A percentile compares a stretch with the other conserved stretches of the same genome.
Evolutionary conservation across 2,797 vertebrate genomes (phyloP).

Genomic region (Sebastolobus altivelis): DNA sequence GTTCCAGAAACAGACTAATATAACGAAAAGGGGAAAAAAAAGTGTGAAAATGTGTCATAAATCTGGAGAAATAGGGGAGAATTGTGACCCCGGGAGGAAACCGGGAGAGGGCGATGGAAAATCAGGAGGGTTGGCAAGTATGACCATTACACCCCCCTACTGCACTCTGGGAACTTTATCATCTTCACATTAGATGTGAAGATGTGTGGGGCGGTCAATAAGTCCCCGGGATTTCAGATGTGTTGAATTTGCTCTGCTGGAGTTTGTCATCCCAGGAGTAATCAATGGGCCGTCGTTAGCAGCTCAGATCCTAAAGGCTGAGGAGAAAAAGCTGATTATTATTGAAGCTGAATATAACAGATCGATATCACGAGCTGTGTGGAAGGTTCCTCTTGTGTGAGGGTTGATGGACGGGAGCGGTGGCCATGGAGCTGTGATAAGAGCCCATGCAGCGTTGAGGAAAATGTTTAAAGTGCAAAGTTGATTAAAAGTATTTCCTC

Average conservation of each 20-base stretch:
- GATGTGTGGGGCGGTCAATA: constrained; percentile 36
- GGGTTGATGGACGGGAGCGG: neutral
- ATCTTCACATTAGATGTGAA: constrained; percentile 55
- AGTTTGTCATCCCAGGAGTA: constrained; percentile 45
- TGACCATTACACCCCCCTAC: constrained; percentile 2
- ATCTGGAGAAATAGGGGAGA: too few relatives aligned
- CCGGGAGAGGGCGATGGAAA: too few relatives aligned
- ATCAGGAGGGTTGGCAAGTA: too few relatives aligned
- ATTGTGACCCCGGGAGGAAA: too few relatives aligned
- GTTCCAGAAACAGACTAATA: too few relatives aligned
- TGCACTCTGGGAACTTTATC: constrained; percentile 46
- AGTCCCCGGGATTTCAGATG: constrained; percentile 42
- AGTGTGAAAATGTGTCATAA: too few relatives aligned
- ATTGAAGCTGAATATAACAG: constrained; percentile 48
- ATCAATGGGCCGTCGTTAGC: constrained; percentile 37
- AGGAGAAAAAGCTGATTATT: constrained; percentile 44
- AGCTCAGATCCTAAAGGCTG: constrained; percentile 25
- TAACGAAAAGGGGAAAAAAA: too few relatives aligned
- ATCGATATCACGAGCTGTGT: constrained; percentile 19
- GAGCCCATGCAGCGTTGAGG: constrained; percentile 22
- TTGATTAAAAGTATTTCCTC: constrained; percentile 68
- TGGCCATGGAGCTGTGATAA: constrained; percentile 34
- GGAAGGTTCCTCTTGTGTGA: neutral
- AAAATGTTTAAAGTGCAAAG: constrained; percentile 54
- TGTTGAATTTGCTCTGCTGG: constrained; percentile 29